These are phyloP conservation scores for Bradypodion pumilum DNA, from an alignment of 2,797 vertebrate species.

Conservation along the genomic window DNA sequence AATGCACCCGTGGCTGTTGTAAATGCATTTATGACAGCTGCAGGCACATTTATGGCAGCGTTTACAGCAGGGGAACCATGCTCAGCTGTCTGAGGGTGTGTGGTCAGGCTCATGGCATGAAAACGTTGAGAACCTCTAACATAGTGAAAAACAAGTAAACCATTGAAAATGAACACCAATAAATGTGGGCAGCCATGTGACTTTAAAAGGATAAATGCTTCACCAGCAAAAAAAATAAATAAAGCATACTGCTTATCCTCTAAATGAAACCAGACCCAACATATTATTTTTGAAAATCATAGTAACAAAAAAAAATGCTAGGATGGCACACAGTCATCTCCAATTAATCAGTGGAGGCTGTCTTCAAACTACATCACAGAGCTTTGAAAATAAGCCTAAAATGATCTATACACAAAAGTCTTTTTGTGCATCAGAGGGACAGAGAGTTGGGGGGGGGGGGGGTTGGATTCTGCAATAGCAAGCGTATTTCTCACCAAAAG, in stretches of 20 bases:
- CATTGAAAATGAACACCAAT: neutral
- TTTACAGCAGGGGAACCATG: no score
- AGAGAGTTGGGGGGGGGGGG: no score
- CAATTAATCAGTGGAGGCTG: neutral
- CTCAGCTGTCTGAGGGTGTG: no score
- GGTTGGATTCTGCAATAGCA: neutral
- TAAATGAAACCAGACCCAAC: neutral
- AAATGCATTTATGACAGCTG: no score
- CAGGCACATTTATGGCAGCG: no score
- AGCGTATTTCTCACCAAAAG: neutral
- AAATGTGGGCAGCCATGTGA: neutral
- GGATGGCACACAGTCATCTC: neutral
- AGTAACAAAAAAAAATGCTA: neutral
- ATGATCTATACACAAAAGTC: neutral
- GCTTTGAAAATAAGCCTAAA: neutral
- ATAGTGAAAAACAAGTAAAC: conserved; percentile 8
- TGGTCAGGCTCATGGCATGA: no score
- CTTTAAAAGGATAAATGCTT: conserved; percentile 2
- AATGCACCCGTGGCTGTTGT: no score
- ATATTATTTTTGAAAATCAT: conserved; percentile 6
- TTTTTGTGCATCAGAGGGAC: neutral
- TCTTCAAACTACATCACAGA: conserved; percentile 1
- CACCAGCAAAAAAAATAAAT: neutral
- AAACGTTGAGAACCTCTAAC: no score
- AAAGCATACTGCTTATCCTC: neutral